Base-by-base conservation (phyloP, 2,888 invertebrate genomes). In the Temnothorax unifasciatus region DNA sequence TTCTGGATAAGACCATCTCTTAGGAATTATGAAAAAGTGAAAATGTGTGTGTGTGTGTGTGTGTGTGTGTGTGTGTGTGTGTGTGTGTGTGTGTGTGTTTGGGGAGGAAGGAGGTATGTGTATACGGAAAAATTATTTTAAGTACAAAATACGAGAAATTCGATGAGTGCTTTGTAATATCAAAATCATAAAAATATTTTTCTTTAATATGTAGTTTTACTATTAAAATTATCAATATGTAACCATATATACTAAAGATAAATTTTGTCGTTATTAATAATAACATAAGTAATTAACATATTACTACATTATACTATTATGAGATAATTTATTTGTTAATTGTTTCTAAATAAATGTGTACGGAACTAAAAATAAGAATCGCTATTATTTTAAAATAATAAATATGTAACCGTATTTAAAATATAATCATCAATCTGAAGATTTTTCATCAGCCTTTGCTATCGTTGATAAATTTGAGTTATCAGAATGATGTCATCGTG, bases 1-100 rank as follows among this genome's bases (percentile, higher is more conserved):
- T 71, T 59, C 34, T 38, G 79, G 79, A 71, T 79, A 79, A 79
- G 71, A 79, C 59, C 79, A 79, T 79, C 79, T 47, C 79, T 79
- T 79, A 79, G 71, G 47, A 79, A 79, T 79, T 79, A 79, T 71
- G 38, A 38, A 59, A 79, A 79, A 79, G 59, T 73, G 47, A 73
- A 79, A 79, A 47, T 50, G 13, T 38, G 1, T 25, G 1, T 41
- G 34, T 21, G 1, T 52, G 25, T 25, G 25, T 25, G 18, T 38
- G 1, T 25, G 1, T 41, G 34, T 21, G 1, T 54, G 29, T 29
- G 29, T 29, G 1, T 25, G 1, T 41, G 34, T 21, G 1, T 52
- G 25, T 25, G 25, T 25, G 18, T 38, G 1, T 25, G 1, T 41
- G 34, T 21, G 1, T 54, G 29, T 29, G 29, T 29, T 54, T 9